These are phyloP conservation scores for Pangasius macronema DNA, from an alignment of 2,797 vertebrate species.

Conservation along the genomic window DNA sequence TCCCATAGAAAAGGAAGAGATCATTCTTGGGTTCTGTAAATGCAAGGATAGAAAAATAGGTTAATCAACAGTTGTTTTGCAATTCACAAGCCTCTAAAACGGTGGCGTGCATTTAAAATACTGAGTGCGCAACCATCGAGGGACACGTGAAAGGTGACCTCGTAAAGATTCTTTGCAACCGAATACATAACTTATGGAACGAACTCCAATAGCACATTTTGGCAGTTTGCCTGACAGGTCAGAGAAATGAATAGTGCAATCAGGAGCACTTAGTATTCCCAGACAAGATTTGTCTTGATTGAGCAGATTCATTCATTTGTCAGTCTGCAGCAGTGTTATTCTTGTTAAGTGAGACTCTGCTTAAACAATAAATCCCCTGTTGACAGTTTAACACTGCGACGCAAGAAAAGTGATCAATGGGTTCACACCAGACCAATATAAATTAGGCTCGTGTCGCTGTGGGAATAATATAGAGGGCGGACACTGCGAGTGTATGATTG, in stretches of 20 bases:
- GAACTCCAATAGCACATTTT: constrained; percentile 56
- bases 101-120: not conserved
- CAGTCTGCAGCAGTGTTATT: constrained; percentile 52
- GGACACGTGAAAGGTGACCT: constrained; percentile 44
- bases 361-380: constrained; percentile 55
- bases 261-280: constrained; percentile 68
- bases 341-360: constrained; percentile 52
- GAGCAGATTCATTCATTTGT: constrained; percentile 52
- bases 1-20: constrained; percentile 98
- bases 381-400: constrained; percentile 48
- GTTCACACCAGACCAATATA: constrained; percentile 39
- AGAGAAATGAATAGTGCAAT: constrained; percentile 74
- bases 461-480: constrained; percentile 30
- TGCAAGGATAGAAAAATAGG: constrained; percentile 52
- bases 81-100: constrained; percentile 16
- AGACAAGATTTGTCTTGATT: constrained; percentile 61
- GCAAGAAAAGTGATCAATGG: constrained; percentile 44
- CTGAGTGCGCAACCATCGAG: not conserved
- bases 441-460: constrained; percentile 36
- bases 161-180: constrained; percentile 7
- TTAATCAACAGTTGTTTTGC: constrained; percentile 58
- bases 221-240: constrained; percentile 68
- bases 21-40: constrained; percentile 91
- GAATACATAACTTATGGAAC: constrained; percentile 65
- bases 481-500: constrained; percentile 7